These are phyloP conservation scores for Eupithecia vulgata DNA, from an alignment of 2,888 invertebrate species.

Conservation along the genomic window DNA sequence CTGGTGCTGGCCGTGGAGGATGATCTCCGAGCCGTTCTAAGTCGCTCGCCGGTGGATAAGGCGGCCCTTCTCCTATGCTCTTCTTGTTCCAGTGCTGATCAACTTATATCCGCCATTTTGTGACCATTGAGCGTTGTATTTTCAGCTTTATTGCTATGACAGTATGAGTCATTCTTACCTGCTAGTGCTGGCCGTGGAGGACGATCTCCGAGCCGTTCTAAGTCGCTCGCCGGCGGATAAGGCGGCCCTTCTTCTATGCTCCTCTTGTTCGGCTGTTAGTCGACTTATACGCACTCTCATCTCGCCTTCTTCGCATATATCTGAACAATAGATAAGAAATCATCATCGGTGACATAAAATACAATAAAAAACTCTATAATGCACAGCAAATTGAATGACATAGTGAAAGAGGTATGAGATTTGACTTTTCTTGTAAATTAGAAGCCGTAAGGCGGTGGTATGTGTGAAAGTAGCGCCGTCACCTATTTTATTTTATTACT, in stretches of 20 bases:
- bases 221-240: conserved; percentile 72
- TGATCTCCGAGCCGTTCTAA: conserved; percentile 57
- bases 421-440: no score
- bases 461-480: no score
- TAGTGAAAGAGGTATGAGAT: no score
- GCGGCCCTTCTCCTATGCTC: conserved; percentile 84
- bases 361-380: no score
- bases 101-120: conserved; percentile 66
- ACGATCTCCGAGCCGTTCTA: conserved; percentile 77
- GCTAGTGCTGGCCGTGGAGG: conserved; percentile 81
- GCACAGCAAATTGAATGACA: no score
- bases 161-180: conserved; percentile 52
- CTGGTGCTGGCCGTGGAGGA: conserved; percentile 82
- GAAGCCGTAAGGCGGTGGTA: no score
- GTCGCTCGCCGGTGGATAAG: conserved; percentile 70
- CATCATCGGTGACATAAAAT: no score
- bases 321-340: conserved; percentile 69
- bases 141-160: not conserved
- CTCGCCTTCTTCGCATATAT: conserved; percentile 98
- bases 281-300: conserved; percentile 95
- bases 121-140: not conserved
- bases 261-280: conserved; percentile 94
- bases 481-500: no score
- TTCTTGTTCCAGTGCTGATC: conserved; percentile 95
- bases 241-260: conserved; percentile 84